Evolutionary conservation across 2,113 vertebrate species (phyloP).

Genomic region (Mystacornis crossleyi): DNA sequence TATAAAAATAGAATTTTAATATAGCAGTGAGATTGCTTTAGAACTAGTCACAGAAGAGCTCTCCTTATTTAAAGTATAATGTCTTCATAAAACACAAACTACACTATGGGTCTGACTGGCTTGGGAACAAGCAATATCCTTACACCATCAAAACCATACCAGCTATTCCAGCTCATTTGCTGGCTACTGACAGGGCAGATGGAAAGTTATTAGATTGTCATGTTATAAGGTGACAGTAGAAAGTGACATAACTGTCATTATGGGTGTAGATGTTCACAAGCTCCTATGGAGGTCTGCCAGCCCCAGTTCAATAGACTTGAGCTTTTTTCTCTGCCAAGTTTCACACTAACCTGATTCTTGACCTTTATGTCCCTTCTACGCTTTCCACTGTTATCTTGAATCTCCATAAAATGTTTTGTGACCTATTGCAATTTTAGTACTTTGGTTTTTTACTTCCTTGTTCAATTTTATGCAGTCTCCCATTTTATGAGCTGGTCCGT

Average conservation of each 20-base stretch:
- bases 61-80: neutral
- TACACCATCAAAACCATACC: neutral
- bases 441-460: neutral
- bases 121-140: neutral
- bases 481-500: neutral
- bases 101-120: neutral
- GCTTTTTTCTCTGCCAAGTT: neutral
- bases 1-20: neutral
- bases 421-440: neutral
- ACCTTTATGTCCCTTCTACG: neutral
- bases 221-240: neutral
- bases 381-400: neutral
- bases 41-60: neutral
- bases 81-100: neutral
- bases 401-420: neutral
- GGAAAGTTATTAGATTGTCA: neutral
- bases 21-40: neutral
- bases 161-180: neutral
- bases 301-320: neutral
- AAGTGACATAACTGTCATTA: neutral
- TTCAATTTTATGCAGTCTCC: neutral
- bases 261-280: neutral
- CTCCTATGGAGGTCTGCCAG: neutral
- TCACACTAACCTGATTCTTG: neutral
- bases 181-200: neutral